These are phyloP conservation scores for Ornithoptera priamus DNA, from an alignment of 2,888 invertebrate genomes.

Conservation along the genomic window DNA sequence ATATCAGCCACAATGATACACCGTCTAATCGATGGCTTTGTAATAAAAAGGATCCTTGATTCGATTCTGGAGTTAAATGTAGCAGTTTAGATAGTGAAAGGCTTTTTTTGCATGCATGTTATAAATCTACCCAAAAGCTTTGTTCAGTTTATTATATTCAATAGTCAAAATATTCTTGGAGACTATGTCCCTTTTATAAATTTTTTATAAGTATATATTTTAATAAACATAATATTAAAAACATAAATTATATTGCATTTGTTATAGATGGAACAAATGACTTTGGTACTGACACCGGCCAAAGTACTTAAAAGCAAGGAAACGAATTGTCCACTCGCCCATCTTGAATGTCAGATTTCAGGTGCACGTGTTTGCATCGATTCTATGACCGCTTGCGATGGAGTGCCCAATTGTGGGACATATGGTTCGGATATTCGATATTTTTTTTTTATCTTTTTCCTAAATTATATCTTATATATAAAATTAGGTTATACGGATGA, in stretches of 20 bases:
- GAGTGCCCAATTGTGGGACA: conserved; percentile 69
- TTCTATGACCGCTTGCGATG: conserved; percentile 61
- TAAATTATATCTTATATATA: neutral
- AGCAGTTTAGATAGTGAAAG: too few relatives aligned
- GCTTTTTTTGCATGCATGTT: too few relatives aligned
- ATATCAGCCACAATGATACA: too few relatives aligned
- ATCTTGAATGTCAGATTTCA: conserved; percentile 65
- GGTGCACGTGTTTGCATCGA: conserved; percentile 67
- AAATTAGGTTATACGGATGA: too few relatives aligned
- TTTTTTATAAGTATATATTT: neutral
- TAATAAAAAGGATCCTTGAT: too few relatives aligned
- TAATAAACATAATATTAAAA: neutral
- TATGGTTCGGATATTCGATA: conserved; percentile 44
- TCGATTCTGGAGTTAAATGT: too few relatives aligned
- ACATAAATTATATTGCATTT: neutral
- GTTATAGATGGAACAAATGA: conserved; percentile 56
- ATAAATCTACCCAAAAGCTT: too few relatives aligned
- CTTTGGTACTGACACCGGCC: conserved; percentile 60
- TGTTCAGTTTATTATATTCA: too few relatives aligned
- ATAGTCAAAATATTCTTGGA: neutral
- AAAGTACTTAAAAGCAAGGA: conserved; percentile 43
- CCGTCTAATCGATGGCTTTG: too few relatives aligned
- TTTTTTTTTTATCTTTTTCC: neutral
- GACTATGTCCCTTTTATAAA: neutral
- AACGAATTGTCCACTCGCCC: conserved; percentile 41